Percentiles rank a stretch among this genome's conserved stretches.
Evolutionary conservation across 2,888 invertebrate species (phyloP).

Genomic region (Sarcophaga carnaria): DNA sequence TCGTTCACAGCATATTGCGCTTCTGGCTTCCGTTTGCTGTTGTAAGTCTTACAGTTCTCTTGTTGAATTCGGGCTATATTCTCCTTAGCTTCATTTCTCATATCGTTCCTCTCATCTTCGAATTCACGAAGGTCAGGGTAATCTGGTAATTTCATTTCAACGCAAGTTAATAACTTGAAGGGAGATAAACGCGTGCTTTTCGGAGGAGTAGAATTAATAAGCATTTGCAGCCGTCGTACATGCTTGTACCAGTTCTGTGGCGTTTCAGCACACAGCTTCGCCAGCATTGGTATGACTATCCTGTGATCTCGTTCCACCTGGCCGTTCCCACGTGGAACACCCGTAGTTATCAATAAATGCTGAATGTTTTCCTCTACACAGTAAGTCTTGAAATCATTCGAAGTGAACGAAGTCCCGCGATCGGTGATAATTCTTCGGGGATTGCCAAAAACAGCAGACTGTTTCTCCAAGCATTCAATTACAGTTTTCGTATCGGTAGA

Average conservation of each 20-base stretch:
- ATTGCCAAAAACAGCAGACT: conserved; percentile 35
- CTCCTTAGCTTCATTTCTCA: neutral
- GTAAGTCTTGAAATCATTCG: conserved; percentile 48
- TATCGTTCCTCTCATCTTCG: neutral
- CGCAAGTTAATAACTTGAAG: conserved; percentile 55
- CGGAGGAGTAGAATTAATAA: conserved; percentile 69
- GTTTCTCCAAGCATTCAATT: conserved; percentile 25
- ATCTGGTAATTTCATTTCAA: conserved; percentile 55
- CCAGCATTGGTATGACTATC: conserved; percentile 74
- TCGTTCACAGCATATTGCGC: conserved; percentile 7
- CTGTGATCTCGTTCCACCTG: conserved; percentile 67
- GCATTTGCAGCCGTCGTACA: conserved; percentile 5
- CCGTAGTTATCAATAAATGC: conserved; percentile 49
- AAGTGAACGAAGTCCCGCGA: conserved; percentile 56
- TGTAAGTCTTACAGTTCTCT: conserved; percentile 38
- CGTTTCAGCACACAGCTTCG: conserved; percentile 76
- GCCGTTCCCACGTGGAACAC: conserved; percentile 65
- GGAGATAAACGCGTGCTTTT: conserved; percentile 53
- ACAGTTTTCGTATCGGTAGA: conserved; percentile 39
- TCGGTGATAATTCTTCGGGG: conserved; percentile 29
- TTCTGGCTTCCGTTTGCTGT: conserved; percentile 31
- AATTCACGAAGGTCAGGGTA: conserved; percentile 29
- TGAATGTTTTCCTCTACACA: conserved; percentile 38
- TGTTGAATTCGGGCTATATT: neutral
- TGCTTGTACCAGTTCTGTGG: conserved; percentile 72